Evolutionary conservation across 2,113 vertebrate genomes (phyloP).

Genomic region (Penelope pileata): DNA sequence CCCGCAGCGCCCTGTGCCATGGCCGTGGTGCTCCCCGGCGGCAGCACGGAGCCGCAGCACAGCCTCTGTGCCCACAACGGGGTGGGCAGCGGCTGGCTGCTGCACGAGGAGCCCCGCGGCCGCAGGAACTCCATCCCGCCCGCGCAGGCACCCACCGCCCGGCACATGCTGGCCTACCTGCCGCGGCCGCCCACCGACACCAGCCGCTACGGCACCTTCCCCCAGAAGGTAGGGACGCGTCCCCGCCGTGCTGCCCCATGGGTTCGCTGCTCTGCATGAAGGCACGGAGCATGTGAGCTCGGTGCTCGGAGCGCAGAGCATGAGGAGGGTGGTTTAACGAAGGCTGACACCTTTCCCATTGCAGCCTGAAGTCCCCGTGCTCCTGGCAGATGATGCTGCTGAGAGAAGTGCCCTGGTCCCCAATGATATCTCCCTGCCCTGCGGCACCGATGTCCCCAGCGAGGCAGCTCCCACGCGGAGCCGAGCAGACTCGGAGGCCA

Average conservation of each 20-base stretch:
- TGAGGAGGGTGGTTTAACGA: neutral
- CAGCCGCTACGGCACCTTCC: conserved; percentile 65
- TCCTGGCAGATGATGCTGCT: neutral
- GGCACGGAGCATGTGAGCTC: no score
- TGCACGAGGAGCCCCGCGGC: conserved; percentile 24
- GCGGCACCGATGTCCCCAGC: neutral
- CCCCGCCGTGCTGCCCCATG: no score
- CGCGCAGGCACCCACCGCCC: conserved; percentile 71
- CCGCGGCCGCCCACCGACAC: conserved; percentile 68
- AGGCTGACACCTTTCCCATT: neutral
- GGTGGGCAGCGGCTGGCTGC: neutral
- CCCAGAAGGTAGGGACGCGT: conserved; percentile 64
- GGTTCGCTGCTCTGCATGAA: neutral
- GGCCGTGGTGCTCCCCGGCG: conserved; percentile 14
- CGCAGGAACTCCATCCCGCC: conserved; percentile 79
- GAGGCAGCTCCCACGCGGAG: neutral
- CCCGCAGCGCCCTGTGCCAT: neutral
- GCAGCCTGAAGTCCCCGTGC: conserved; percentile 33
- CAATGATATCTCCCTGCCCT: neutral
- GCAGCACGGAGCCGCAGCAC: conserved; percentile 33
- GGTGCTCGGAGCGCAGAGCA: no score
- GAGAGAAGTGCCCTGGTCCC: conserved; percentile 40
- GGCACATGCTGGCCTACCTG: conserved; percentile 79
- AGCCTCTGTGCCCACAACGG: neutral
- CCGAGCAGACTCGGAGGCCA: neutral